phyloP scores from a whole-genome alignment of 2,113 vertebrate species.

The Oreochromis niloticus region DNA sequence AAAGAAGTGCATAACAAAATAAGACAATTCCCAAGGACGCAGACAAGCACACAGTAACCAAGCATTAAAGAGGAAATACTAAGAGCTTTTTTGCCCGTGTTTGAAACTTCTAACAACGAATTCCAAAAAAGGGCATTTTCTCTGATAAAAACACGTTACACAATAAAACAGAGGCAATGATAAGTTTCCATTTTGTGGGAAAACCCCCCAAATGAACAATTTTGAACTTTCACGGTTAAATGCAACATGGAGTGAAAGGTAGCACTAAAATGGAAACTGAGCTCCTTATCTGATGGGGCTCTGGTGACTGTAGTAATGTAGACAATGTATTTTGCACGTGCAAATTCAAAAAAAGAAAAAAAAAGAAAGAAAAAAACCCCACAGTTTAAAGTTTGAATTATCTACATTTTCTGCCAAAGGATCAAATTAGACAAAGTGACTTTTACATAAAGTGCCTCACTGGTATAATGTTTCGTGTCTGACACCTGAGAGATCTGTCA shows the following conservation, averaged over 20 bases:
- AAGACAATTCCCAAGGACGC: rapidly evolving
- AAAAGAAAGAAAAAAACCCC: not conserved
- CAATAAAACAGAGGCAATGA: not conserved
- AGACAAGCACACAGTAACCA: not conserved
- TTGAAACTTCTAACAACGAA: not conserved
- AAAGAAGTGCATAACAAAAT: not conserved
- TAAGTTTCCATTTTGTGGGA: not conserved
- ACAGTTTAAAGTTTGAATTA: not conserved
- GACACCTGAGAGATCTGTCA: not conserved
- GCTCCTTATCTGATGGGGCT: not conserved
- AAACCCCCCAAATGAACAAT: rapidly evolving
- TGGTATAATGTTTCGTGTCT: not conserved
- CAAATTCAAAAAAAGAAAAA: not conserved
- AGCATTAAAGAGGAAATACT: not conserved
- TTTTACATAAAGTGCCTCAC: not conserved
- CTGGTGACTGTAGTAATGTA: not conserved
- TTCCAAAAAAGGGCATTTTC: not conserved
- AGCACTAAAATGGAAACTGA: not conserved
- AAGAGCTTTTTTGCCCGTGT: rapidly evolving
- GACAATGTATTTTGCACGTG: rapidly evolving
- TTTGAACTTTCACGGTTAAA: not conserved
- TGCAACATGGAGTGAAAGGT: not conserved
- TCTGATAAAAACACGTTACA: not conserved
- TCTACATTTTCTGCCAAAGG: not conserved
- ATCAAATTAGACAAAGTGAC: not conserved